Conservation (phyloP, 2,113 vertebrate species). For the Crotalus tigris region DNA sequence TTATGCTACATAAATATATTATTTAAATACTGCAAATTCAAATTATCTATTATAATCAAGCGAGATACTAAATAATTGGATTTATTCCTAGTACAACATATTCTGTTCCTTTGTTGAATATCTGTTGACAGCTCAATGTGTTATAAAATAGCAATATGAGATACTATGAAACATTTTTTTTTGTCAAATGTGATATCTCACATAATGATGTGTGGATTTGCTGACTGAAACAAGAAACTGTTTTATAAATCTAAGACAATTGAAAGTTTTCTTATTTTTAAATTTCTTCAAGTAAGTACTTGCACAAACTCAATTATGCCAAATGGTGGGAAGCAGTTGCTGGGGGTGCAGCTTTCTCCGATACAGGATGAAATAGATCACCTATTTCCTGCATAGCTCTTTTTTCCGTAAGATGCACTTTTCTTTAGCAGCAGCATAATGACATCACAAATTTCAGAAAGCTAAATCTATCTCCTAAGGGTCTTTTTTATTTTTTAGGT, state of each 20-base stretch:
- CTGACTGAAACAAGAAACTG: neutral
- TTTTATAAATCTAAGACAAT: neutral
- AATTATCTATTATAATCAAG: constrained; percentile 19
- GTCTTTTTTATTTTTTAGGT: neutral
- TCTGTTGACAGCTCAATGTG: constrained; percentile 10
- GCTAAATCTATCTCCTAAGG: neutral
- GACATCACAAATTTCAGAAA: neutral
- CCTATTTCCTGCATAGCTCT: neutral
- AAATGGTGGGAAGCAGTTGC: neutral
- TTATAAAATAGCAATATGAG: neutral
- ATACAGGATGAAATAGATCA: neutral
- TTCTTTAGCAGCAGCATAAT: neutral
- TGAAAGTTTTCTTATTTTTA: neutral
- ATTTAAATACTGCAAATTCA: neutral
- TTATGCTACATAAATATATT: neutral
- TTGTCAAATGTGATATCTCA: neutral
- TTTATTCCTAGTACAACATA: constrained; percentile 1
- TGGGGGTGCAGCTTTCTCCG: neutral
- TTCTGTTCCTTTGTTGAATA: neutral
- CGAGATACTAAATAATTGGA: constrained; percentile 1
- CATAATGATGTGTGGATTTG: neutral
- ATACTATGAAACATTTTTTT: neutral
- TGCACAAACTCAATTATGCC: neutral
- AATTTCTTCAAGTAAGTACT: neutral
- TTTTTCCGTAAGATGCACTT: neutral